Conservation (phyloP, 2,113 vertebrate species). For the Buteo buteo region DNA sequence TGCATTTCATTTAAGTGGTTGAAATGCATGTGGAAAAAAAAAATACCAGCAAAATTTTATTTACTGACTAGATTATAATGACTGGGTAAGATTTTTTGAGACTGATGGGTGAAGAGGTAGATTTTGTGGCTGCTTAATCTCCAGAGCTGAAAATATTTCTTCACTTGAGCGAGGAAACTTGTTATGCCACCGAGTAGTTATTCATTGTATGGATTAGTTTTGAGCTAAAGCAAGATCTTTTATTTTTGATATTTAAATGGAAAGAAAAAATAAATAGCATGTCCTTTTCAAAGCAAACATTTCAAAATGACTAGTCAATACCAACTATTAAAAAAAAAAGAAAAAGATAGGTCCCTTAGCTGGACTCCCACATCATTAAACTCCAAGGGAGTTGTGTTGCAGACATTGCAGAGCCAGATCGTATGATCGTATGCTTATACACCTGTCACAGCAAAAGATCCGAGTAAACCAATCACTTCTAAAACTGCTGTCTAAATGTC, state of each 20-base stretch:
- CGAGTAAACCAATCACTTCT: not conserved
- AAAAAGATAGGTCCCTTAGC: not conserved
- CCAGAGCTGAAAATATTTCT: not conserved
- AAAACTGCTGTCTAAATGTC: not conserved
- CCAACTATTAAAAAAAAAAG: not conserved
- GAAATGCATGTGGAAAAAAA: not conserved
- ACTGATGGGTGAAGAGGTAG: not conserved
- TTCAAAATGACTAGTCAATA: constrained; percentile 37
- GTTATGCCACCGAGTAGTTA: not conserved
- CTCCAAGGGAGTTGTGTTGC: not conserved
- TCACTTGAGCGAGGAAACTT: not conserved
- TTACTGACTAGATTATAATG: not conserved
- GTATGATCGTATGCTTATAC: not conserved
- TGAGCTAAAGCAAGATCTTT: not conserved
- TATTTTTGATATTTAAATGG: constrained; percentile 46
- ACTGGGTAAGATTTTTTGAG: not conserved
- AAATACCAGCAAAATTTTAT: not conserved
- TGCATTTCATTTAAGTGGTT: not conserved
- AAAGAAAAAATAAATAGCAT: constrained; percentile 38
- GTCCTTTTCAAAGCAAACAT: constrained; percentile 45
- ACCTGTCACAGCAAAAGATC: not conserved
- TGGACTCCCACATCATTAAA: not conserved
- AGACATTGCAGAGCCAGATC: not conserved
- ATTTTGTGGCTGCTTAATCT: not conserved
- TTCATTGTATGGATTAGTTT: not conserved